A percentile compares a stretch with the other conserved stretches of the same genome.
Evolutionary conservation across 2,113 vertebrate species (phyloP).

Genomic region (Aix galericulata): DNA sequence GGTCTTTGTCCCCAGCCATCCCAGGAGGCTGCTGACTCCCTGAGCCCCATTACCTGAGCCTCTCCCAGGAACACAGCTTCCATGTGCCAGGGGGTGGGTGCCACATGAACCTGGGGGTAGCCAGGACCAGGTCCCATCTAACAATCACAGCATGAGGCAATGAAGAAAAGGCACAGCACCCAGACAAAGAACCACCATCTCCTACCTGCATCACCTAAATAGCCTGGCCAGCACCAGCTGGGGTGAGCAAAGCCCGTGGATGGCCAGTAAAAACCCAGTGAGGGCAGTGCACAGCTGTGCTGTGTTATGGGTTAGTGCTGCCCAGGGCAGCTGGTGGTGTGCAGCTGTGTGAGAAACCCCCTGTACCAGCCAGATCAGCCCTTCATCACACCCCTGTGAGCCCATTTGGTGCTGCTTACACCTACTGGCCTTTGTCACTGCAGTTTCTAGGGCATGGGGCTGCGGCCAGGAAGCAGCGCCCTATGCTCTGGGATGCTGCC

Average conservation of each 20-base stretch:
- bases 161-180: rapidly evolving
- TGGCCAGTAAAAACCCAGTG: background rate
- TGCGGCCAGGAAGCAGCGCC: background rate
- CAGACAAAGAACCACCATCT: rapidly evolving
- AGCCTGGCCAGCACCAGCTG: background rate
- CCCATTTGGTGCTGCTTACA: background rate
- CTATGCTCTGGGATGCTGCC: background rate
- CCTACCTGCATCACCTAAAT: background rate
- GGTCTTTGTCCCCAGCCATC: background rate
- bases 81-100: too few relatives aligned
- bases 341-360: background rate
- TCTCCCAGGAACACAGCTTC: background rate
- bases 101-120: background rate
- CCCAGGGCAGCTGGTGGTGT: background rate
- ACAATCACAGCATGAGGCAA: background rate
- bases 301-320: background rate
- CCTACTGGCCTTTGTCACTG: background rate
- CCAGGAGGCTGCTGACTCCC: background rate
- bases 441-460: background rate
- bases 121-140: background rate
- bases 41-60: too few relatives aligned
- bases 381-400: background rate
- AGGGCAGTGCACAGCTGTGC: background rate
- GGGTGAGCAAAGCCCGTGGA: background rate
- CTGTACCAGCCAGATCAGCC: background rate